Conservation (phyloP, 2,797 vertebrate species). For the Sebastes matsubarae region DNA sequence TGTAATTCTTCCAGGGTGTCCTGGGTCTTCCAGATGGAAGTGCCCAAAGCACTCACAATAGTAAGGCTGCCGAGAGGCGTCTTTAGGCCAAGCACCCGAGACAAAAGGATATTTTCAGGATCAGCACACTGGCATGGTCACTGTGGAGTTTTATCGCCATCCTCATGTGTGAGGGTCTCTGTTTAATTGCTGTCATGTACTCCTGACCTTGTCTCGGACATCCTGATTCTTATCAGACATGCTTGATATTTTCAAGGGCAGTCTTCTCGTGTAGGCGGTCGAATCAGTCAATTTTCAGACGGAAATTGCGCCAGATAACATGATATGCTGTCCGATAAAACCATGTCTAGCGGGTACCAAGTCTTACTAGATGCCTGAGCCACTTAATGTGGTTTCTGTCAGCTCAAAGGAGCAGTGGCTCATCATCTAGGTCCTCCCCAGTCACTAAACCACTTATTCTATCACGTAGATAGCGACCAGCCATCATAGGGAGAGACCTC, state of each 20-base stretch:
- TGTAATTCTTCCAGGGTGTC: background rate
- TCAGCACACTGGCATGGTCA: background rate
- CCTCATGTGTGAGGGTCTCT: background rate
- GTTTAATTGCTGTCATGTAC: conserved; percentile 2
- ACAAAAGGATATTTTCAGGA: conserved; percentile 19
- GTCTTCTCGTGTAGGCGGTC: background rate
- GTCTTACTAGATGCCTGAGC: background rate
- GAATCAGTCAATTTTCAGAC: background rate
- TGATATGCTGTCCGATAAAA: conserved; percentile 12
- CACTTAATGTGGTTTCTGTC: background rate
- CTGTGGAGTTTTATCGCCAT: background rate
- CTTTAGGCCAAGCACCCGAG: background rate
- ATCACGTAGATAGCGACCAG: background rate
- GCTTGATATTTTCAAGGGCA: conserved; percentile 2
- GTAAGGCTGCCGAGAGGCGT: background rate
- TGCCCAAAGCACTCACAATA: background rate
- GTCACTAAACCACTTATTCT: background rate
- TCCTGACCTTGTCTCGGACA: conserved; percentile 26
- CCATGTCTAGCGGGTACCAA: background rate
- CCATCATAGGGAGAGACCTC: background rate
- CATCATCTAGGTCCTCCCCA: background rate
- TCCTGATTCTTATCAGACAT: conserved; percentile 27
- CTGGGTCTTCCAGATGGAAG: background rate
- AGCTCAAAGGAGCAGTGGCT: background rate
- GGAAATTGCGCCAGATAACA: background rate